Percentiles rank a stretch among this genome's conserved stretches.
Evolutionary conservation across 1,140 invertebrate species (phyloP).

Genomic region (Zaprionus gabonicus): DNA sequence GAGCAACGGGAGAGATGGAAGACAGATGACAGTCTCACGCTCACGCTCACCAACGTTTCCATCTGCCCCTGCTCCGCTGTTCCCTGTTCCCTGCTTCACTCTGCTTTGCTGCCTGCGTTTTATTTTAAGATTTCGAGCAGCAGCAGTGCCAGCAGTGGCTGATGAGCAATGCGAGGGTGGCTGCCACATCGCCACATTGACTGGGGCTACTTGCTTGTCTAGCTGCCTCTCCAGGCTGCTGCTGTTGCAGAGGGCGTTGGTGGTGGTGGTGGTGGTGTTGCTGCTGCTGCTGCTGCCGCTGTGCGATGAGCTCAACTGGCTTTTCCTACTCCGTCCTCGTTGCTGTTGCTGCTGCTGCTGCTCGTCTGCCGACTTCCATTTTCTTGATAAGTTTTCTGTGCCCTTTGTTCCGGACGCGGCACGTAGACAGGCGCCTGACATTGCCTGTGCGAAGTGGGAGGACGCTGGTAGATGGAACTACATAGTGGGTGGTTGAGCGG

Average conservation of each 20-base stretch:
- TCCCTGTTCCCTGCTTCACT: background rate
- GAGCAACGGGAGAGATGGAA: conserved; percentile 1
- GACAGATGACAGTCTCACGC: conserved; percentile 45
- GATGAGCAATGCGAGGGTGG: conserved; percentile 73
- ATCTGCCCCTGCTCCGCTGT: background rate
- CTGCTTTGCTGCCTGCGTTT: conserved; percentile 46
- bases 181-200: conserved; percentile 17
- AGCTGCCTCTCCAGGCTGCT: background rate
- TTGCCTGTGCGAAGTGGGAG: conserved; percentile 16
- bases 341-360: background rate
- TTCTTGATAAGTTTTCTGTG: conserved; percentile 78
- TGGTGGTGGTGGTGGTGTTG: conserved; percentile 5
- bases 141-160: conserved; percentile 19
- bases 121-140: conserved; percentile 76
- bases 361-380: conserved; percentile 64
- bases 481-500: background rate
- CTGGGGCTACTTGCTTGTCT: conserved; percentile 9
- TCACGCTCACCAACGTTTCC: conserved; percentile 20
- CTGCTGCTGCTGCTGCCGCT: conserved; percentile 3
- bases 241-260: conserved; percentile 16
- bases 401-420: conserved; percentile 53
- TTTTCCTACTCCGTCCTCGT: conserved; percentile 22
- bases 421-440: conserved; percentile 55
- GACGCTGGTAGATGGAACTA: background rate
- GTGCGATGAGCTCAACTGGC: conserved; percentile 27